A percentile compares a stretch with the other conserved stretches of the same genome.
phyloP scores from a whole-genome alignment of 2,113 vertebrate species.

The Hippocampus mohnikei region DNA sequence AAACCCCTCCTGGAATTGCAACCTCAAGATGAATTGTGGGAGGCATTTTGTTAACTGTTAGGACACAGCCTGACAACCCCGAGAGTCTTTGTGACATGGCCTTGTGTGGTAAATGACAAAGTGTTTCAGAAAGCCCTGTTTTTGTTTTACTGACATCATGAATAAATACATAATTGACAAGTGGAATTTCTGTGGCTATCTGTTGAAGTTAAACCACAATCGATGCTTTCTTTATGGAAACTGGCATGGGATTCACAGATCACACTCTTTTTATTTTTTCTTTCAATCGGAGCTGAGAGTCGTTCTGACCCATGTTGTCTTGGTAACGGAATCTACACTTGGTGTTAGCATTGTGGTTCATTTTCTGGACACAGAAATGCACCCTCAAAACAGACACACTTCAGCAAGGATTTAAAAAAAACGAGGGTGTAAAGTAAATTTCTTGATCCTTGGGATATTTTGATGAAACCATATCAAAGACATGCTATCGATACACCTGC shows the following conservation, averaged over 20 bases:
- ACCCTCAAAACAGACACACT: not conserved
- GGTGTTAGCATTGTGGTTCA: not conserved
- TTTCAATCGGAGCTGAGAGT: not conserved
- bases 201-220: not conserved
- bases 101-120: conserved; percentile 3
- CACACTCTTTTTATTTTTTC: too few relatives aligned
- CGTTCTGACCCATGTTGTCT: not conserved
- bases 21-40: conserved; percentile 43
- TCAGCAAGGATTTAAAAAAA: not conserved
- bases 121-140: not conserved
- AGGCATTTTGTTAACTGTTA: conserved; percentile 39
- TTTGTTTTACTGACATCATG: not conserved
- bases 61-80: conserved; percentile 21
- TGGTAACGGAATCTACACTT: not conserved
- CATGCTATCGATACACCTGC: not conserved
- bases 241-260: too few relatives aligned
- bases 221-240: too few relatives aligned
- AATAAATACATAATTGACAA: not conserved
- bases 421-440: not conserved
- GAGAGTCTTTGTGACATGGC: conserved; percentile 18
- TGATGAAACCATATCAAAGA: not conserved
- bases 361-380: not conserved
- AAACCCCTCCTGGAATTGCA: conserved; percentile 58
- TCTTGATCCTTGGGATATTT: not conserved
- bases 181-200: not conserved